Base-by-base conservation (phyloP, 1,140 invertebrate genomes). In the Idris sp. region DNA sequence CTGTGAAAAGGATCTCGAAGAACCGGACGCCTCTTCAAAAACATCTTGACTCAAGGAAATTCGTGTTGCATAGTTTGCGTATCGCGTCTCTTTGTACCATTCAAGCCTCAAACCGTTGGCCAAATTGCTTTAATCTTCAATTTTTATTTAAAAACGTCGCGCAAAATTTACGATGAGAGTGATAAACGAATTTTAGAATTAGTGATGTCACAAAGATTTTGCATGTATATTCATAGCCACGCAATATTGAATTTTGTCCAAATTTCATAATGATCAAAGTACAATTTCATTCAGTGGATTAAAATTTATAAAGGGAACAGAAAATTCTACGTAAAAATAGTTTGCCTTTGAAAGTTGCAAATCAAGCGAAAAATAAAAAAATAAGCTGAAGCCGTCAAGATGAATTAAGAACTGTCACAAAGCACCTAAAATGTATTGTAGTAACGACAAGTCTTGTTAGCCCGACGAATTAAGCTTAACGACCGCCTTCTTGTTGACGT, bases 1-100 rank as follows among this genome's bases (percentile, higher is more conserved):
- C 65, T n/a, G 25, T 36, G 54, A 71, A 53, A 75, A 40, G 62
- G 36, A 71, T 48, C 31, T 43, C 40, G 53, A 73, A 64, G 53
- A 65, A 56, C 49, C 53, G 59, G 61, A 59, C 53, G 46, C 59
- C 33, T 40, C 53, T 61, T 46, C 26, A n/a, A 73, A 33, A 64
- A 46, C 36, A 36, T 64, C 54, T 56, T 49, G 59, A 53, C 53
- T 62, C 58, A 28, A 36, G 33, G 33, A 59, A 64, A 65, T 59
- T 65, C 59, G 33, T 44, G 59, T 53, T 48, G 28, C 49, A 54
- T 15, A 64, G 51, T 72, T 64, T 65, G 41, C 35, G 19, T 30
- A 36, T 35, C 10, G 41, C 31, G 15, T 13, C 54, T 54, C 41
- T 67, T 56, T 40, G 43, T 56, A 41, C 14, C 43, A 44, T 62